Percentiles rank a stretch among this genome's conserved stretches.
Evolutionary conservation across 2,888 invertebrate genomes (phyloP).

Genomic region (Eustalomyia histrio): DNA sequence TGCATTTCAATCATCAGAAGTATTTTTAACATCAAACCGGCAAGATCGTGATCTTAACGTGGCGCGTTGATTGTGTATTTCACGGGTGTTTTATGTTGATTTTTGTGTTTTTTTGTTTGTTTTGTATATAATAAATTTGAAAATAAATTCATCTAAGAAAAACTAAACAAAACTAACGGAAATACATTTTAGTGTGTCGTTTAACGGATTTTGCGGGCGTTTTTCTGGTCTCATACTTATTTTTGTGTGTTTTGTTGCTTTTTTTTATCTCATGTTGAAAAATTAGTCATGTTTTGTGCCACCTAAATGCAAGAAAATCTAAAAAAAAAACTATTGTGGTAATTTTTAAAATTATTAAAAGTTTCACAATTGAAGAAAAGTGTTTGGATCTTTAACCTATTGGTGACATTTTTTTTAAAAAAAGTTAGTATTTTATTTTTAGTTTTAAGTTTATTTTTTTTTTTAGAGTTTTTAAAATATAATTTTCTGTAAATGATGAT

Average conservation of each 20-base stretch:
- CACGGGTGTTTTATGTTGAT: constrained; percentile 15
- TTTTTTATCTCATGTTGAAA: constrained; percentile 17
- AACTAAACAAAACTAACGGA: constrained; percentile 20
- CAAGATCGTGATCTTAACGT: constrained; percentile 33
- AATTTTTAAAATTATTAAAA: neutral
- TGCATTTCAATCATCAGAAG: constrained; percentile 46
- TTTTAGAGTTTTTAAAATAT: neutral
- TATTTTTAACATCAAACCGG: constrained; percentile 48
- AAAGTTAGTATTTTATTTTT: constrained; percentile 18
- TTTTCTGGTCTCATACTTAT: constrained; percentile 30
- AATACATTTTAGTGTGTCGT: constrained; percentile 33
- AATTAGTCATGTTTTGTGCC: constrained; percentile 45
- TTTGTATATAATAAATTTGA: constrained; percentile 31
- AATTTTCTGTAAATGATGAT: neutral
- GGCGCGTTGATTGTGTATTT: constrained; percentile 23
- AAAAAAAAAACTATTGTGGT: constrained; percentile 24
- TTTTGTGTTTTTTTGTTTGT: constrained; percentile 9
- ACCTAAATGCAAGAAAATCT: constrained; percentile 30
- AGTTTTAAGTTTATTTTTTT: neutral
- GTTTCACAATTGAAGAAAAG: neutral
- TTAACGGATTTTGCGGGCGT: constrained; percentile 46
- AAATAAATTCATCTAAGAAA: constrained; percentile 20
- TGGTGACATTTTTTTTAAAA: neutral
- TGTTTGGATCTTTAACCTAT: constrained; percentile 5
- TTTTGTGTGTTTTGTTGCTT: constrained; percentile 33